These are phyloP conservation scores for Andrena marginata DNA, from an alignment of 2,888 invertebrate genomes.

Conservation along the genomic window DNA sequence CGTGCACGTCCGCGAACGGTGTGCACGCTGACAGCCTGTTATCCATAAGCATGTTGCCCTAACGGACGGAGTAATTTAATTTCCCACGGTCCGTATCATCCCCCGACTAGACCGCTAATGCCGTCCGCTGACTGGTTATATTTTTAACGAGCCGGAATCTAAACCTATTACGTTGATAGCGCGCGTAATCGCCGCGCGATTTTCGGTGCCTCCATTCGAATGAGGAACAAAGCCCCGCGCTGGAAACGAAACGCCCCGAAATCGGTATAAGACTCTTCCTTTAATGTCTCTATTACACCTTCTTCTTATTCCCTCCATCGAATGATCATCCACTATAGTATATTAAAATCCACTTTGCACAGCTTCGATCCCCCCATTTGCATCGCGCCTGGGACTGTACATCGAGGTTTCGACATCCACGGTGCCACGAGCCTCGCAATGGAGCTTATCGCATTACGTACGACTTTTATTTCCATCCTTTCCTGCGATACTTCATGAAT, in stretches of 20 bases:
- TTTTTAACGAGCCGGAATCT: conserved; percentile 62
- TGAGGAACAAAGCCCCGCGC: conserved; percentile 7
- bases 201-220: conserved; percentile 15
- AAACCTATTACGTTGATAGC: conserved; percentile 51
- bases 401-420: too few species aligned
- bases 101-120: conserved; percentile 53
- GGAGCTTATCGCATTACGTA: too few species aligned
- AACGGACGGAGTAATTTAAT: conserved; percentile 65
- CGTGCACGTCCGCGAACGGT: conserved; percentile 42
- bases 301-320: too few species aligned
- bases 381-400: too few species aligned
- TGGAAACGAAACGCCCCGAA: too few species aligned
- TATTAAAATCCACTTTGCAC: too few species aligned
- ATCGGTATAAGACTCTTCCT: too few species aligned
- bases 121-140: conserved; percentile 48
- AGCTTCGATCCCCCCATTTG: too few species aligned
- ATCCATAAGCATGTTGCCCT: conserved; percentile 65
- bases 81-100: conserved; percentile 55
- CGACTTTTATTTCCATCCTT: not conserved
- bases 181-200: conserved; percentile 36
- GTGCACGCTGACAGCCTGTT: conserved; percentile 62
- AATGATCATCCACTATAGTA: too few species aligned
- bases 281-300: too few species aligned
- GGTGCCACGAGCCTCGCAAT: too few species aligned
- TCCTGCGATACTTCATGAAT: conserved; percentile 12